These are phyloP conservation scores for Morpho helenor DNA, from an alignment of 2,888 invertebrate species.

Conservation along the genomic window DNA sequence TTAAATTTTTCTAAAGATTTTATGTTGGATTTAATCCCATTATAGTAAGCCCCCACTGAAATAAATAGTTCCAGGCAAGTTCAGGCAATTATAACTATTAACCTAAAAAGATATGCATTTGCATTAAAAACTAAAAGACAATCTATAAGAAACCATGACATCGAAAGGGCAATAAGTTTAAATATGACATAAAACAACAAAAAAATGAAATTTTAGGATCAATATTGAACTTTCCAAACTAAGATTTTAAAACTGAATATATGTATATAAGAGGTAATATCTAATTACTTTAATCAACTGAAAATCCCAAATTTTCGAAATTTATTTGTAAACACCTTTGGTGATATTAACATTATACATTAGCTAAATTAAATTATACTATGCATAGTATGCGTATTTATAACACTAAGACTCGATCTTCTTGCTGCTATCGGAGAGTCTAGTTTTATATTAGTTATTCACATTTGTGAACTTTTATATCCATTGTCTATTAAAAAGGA, in stretches of 20 bases:
- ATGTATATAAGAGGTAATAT: too few species aligned
- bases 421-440: constrained; percentile 32
- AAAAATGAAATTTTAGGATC: not conserved
- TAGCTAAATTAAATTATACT: constrained; percentile 52
- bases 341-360: constrained; percentile 66
- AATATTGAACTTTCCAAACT: too few species aligned
- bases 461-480: not conserved
- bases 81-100: constrained; percentile 53
- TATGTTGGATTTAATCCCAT: constrained; percentile 58
- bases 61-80: constrained; percentile 58
- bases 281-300: not conserved
- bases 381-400: constrained; percentile 46
- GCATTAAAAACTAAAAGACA: constrained; percentile 4
- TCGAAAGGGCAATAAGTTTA: constrained; percentile 44
- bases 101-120: constrained; percentile 20
- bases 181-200: constrained; percentile 16
- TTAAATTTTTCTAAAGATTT: constrained; percentile 53
- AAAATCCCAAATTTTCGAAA: constrained; percentile 5
- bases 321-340: constrained; percentile 49
- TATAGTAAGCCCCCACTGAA: constrained; percentile 49
- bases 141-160: constrained; percentile 53
- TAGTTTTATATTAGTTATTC: not conserved
- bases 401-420: constrained; percentile 36
- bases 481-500: not conserved
- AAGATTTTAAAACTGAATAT: too few species aligned